Base-by-base conservation (phyloP, 2,113 vertebrate genomes). In the Ariopsis seemanni region DNA sequence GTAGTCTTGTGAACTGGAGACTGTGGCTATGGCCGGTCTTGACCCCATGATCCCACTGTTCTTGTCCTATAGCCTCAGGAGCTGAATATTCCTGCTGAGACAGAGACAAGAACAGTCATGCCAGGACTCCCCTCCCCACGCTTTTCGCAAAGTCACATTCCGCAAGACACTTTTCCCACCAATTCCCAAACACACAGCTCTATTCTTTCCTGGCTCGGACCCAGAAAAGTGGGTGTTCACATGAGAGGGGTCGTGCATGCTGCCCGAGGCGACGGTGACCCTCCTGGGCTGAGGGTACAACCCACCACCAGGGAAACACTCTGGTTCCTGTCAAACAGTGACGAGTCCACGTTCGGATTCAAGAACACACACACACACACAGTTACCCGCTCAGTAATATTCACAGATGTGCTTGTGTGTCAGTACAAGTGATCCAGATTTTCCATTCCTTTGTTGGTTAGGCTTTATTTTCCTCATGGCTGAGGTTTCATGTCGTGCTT, bases 141-240 rank as follows among this genome's bases (percentile, higher is more conserved):
- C 88, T 90, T 86, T 88, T 90, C 90, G 84, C 90, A 87, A 91
- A 94, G 90, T 93, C 92, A 93, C 93, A 96, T 96, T 94, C 95
- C 94, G 89, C 87, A 27, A 89, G 84, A 93, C 83, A 88, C 92
- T 91, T 95, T 96, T 96, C 94, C 95, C 95, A 95, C 92, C 91
- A 87, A 82, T 89, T 87, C 88, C 94, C 91, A 92, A 94, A 94
- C 91, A 93, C 92, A 91, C 87, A 57, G 91, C 85, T 93, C 92
- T 95, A 93, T 95, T 95, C 92, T 85, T 89, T 91, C 78, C 93
- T 94, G 93, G 94, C 91, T 22, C 78, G 79, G 83, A 48, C 88
- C 93, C 94, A 94, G 91, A 91, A 88, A 90, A 90, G 95, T 95
- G 93, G 94, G 94, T 83, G 93, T 93, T 92, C 93, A 90, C 93